Evolutionary conservation across 2,113 vertebrate genomes (phyloP), one percentile per base, ranked within the genome.

Genomic region (Actinemys pallida): DNA sequence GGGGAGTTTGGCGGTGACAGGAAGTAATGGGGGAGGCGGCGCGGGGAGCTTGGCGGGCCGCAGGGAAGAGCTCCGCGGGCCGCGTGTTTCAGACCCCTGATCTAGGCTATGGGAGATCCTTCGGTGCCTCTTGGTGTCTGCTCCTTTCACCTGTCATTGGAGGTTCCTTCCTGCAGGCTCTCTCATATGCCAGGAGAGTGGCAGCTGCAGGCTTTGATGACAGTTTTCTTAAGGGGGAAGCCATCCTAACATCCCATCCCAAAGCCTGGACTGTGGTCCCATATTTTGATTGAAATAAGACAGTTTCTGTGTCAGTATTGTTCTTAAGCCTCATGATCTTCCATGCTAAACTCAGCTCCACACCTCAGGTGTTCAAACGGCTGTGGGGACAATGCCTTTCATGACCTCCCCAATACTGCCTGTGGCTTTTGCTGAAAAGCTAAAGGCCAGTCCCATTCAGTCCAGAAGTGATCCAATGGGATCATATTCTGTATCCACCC

Each of bases 211-310:
- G 3, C 39, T 53, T 47, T 4, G 29, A 89, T 39, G 72, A 90
- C 0, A 59, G 81, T 0, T 12, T 72, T 1, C 0, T 20, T 59
- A 25, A 8, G 2, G 27, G 83, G 35, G 62, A 19, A 17, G 53
- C 29, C 11, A 2, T 6, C 86, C 47, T 25, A 24, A 83, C 56
- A n/a, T 25, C 35, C 19, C 50, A n/a, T 69, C 62, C 62, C 62
- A 69, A 17, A 69, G 31, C 31, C 62, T 69, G 62, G 62, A 19
- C 62, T 69, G 12, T 62, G 31, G 62, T 10, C 35, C 17, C 62
- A 16, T n/a, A n/a, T 69, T 69, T 16, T 69, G 35, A 69, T 16
- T n/a, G 62, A 69, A 69, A 69, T 69, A 16, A 16, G 35, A n/a
- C 3, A 8, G 16, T 69, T n/a, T 35, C 35, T 69, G 35, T n/a